Evolutionary conservation across 2,888 invertebrate species (phyloP).

Genomic region (Muscina levida): DNA sequence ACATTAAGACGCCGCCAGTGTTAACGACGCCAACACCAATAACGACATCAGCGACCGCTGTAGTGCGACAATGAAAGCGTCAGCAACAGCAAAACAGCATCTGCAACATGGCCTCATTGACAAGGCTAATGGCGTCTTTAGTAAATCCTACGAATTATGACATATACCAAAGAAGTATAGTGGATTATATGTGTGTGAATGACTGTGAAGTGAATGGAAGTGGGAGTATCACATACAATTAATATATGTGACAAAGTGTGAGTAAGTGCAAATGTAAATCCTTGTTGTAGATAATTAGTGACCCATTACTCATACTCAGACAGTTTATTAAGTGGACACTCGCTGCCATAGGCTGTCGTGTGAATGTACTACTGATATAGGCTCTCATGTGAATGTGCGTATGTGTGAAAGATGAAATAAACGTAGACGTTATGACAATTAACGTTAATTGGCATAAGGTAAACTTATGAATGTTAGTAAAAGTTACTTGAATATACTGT

Average conservation of each 20-base stretch:
- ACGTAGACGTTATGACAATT: too few species aligned
- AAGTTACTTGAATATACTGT: too few species aligned
- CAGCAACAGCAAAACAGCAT: constrained; percentile 55
- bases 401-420: too few species aligned
- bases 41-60: constrained; percentile 6
- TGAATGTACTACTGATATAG: too few species aligned
- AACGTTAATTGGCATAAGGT: too few species aligned
- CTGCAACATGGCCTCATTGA: constrained; percentile 24
- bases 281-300: constrained; percentile 49
- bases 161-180: too few species aligned
- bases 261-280: constrained; percentile 39
- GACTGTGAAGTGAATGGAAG: constrained; percentile 2
- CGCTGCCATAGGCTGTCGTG: too few species aligned
- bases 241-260: too few species aligned
- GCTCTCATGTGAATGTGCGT: too few species aligned
- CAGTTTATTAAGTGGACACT: constrained; percentile 1
- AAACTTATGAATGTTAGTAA: too few species aligned
- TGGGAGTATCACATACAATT: neutral
- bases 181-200: neutral
- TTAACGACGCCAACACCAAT: neutral
- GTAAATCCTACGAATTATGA: constrained; percentile 6
- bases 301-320: neutral
- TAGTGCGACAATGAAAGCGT: constrained; percentile 47
- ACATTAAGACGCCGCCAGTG: constrained; percentile 33
- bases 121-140: constrained; percentile 21